Conservation (phyloP, 1,140 invertebrate genomes). For the Listronotus oregonensis region DNA sequence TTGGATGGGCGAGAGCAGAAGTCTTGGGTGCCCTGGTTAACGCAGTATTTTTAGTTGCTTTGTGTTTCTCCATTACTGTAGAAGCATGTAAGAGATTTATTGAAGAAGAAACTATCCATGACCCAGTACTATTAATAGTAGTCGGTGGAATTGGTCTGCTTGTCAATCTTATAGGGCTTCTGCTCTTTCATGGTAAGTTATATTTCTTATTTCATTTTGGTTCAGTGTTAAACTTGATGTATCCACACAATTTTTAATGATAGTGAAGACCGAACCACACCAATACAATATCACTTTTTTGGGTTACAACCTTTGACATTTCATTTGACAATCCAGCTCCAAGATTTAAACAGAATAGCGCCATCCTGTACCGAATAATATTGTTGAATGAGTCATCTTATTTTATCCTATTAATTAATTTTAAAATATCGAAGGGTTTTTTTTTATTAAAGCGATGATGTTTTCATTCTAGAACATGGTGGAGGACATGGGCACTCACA, state of each 20-base stretch:
- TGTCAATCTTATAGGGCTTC: conserved; percentile 83
- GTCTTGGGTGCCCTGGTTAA: conserved; percentile 92
- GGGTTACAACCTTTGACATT: too few species aligned
- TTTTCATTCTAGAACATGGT: conserved; percentile 70
- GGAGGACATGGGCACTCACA: conserved; percentile 73
- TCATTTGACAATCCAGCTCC: too few species aligned
- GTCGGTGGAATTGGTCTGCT: conserved; percentile 80
- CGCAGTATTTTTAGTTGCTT: conserved; percentile 89
- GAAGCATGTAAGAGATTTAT: conserved; percentile 90
- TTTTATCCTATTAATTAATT: too few species aligned
- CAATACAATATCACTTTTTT: too few species aligned
- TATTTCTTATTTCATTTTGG: background rate
- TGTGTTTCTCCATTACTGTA: conserved; percentile 91
- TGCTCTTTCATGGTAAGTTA: conserved; percentile 79
- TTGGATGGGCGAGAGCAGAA: conserved; percentile 92
- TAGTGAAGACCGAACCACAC: too few species aligned
- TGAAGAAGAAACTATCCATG: conserved; percentile 81
- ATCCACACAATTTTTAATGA: too few species aligned
- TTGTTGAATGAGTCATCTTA: too few species aligned
- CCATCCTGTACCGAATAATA: too few species aligned
- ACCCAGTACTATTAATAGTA: conserved; percentile 74
- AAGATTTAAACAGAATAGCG: too few species aligned
- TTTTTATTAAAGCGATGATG: too few species aligned
- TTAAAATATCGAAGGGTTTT: too few species aligned
- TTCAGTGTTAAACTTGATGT: too few species aligned